Evolutionary conservation across 2,888 invertebrate species (phyloP).

Genomic region (Crioceris asparagi): DNA sequence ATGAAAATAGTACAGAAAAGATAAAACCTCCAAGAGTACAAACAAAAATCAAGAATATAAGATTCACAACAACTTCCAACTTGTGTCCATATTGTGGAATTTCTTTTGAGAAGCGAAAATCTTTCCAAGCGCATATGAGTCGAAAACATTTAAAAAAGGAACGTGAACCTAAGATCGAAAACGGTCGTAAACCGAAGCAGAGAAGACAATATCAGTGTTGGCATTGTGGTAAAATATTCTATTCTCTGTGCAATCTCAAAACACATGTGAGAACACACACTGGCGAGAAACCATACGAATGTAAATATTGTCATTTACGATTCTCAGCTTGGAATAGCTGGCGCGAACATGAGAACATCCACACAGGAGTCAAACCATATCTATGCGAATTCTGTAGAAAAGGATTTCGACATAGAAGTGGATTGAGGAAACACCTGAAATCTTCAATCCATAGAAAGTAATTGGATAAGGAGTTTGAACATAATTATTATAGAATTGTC

Average conservation of each 20-base stretch:
- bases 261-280: constrained; percentile 24
- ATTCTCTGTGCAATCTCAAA: constrained; percentile 20
- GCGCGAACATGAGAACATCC: constrained; percentile 22
- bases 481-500: too few relatives aligned
- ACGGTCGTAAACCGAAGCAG: too few relatives aligned
- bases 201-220: constrained; percentile 15
- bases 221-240: constrained; percentile 14
- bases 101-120: constrained; percentile 12
- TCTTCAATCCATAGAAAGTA: constrained; percentile 15
- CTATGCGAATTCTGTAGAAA: constrained; percentile 30
- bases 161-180: too few relatives aligned
- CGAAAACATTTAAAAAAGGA: too few relatives aligned
- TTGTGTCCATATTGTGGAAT: constrained; percentile 14
- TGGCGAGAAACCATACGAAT: too few relatives aligned
- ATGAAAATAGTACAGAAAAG: constrained; percentile 5
- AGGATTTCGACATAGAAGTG: constrained; percentile 53
- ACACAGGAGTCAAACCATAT: constrained; percentile 20
- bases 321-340: constrained; percentile 23
- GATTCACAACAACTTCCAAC: constrained; percentile 8
- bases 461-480: too few relatives aligned
- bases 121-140: constrained; percentile 13
- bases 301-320: constrained; percentile 25
- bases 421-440: constrained; percentile 13
- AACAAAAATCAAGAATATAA: too few relatives aligned
- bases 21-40: constrained; percentile 2